Evolutionary conservation across 2,113 vertebrate genomes (phyloP).

Genomic region (Sinocyclocheilus anophthalmus): DNA sequence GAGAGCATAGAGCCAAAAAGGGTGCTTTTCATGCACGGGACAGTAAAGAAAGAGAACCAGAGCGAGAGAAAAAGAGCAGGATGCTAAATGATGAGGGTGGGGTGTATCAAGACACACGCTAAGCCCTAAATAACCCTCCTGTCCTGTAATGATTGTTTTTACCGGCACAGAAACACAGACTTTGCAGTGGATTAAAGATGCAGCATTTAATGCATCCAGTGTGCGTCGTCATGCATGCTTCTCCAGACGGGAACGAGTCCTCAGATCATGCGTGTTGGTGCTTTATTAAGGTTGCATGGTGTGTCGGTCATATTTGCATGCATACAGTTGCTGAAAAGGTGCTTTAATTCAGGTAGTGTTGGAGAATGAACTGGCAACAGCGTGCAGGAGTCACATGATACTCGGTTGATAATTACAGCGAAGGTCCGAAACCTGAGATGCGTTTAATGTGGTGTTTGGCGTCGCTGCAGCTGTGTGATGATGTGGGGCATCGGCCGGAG

Average conservation of each 20-base stretch:
- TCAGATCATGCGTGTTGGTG: background rate
- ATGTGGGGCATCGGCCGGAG: background rate
- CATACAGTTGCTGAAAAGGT: background rate
- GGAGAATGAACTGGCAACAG: slow-evolving; percentile 25
- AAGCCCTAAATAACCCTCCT: slow-evolving; percentile 72
- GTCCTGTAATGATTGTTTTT: slow-evolving; percentile 72
- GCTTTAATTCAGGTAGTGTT: background rate
- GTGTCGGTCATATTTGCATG: background rate
- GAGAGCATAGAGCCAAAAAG: background rate
- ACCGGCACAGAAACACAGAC: slow-evolving; percentile 34
- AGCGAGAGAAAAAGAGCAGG: slow-evolving; percentile 24
- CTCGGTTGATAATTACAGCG: background rate
- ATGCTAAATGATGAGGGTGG: slow-evolving; percentile 23
- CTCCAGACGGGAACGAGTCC: background rate
- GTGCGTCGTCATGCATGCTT: background rate
- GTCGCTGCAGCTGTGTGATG: slow-evolving; percentile 37
- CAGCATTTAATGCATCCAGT: background rate
- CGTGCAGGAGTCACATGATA: slow-evolving; percentile 11
- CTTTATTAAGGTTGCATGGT: background rate
- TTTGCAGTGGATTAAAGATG: slow-evolving; percentile 54
- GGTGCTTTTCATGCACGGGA: background rate
- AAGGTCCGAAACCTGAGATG: slow-evolving; percentile 64
- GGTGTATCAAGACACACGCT: slow-evolving; percentile 62
- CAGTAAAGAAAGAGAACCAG: background rate
- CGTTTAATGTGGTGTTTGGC: slow-evolving; percentile 56